Evolutionary conservation across 2,797 vertebrate genomes (phyloP), one percentile per base, ranked within the genome.

Genomic region (Astyanax mexicanus): DNA sequence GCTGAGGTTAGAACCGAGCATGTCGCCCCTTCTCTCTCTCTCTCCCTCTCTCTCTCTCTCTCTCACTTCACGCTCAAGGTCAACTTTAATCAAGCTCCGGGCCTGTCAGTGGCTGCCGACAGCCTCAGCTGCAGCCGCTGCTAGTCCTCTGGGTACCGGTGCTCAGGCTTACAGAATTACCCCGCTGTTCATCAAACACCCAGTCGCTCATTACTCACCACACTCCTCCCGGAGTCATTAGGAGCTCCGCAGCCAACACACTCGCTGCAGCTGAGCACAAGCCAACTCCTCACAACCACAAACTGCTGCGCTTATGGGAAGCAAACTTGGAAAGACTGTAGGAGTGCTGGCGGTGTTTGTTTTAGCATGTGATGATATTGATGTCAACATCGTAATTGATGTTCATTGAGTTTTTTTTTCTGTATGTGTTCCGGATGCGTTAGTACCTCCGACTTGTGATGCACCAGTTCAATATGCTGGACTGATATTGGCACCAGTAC

Each of bases 1-100:
- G 81, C 81, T 77, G 60, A 27, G 77, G 61, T 79, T 84, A 51
- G 42, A 87, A 81, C 62, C 81, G 66, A 87, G 75, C 85, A 80
- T 79, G 82, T 69, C 83, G 70, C 40, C 58, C 61, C 32, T n/a
- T 67, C 70, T 66, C 55, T 67, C 71, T 38, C 32, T 21, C 69
- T 61, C 54, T 70, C 69, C 40, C 52, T 38, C 44, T 1, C 11
- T 25, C 49, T 45, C 64, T 80, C 67, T 72, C 55, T 58, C 47
- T 51, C 37, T 70, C 61, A 51, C 75, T 81, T 69, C 75, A 61
- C 81, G 82, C 84, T 87, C 83, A 86, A 86, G 85, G 88, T 92
- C 86, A 87, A 73, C 87, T 89, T 85, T 82, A 87, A 90, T 89
- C 81, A 82, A 69, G 35, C 49, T 77, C 71, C 62, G 82, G 80